Conservation (phyloP, 2,113 vertebrate genomes). For the Tragelaphus buxtoni region DNA sequence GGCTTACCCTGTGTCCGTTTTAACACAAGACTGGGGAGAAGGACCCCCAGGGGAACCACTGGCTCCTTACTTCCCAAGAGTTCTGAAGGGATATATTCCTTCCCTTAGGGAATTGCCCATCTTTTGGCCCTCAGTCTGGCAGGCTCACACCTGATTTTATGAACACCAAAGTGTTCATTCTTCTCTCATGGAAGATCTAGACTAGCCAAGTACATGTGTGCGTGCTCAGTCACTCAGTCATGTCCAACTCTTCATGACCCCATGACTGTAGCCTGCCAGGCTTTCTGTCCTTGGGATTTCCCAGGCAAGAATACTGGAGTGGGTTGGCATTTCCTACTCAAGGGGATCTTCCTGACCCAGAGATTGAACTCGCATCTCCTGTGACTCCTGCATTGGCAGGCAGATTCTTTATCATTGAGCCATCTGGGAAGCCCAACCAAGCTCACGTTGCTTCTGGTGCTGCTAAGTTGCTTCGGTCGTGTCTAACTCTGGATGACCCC, state of each 20-base stretch:
- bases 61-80: neutral
- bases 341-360: neutral
- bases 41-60: neutral
- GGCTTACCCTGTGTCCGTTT: neutral
- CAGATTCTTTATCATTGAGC: neutral
- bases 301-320: neutral
- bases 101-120: neutral
- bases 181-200: neutral
- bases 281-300: neutral
- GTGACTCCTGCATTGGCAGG: neutral
- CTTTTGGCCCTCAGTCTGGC: neutral
- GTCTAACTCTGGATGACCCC: accelerated
- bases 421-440: neutral
- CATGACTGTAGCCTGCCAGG: neutral
- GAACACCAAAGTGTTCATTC: neutral
- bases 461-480: neutral
- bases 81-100: neutral
- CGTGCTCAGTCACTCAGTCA: neutral
- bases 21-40: neutral
- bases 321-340: neutral
- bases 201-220: neutral
- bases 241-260: neutral
- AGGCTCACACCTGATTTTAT: neutral
- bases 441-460: neutral
- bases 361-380: neutral